Evolutionary conservation across 1,140 invertebrate genomes (phyloP).

Genomic region (Meloidogyne floridensis): DNA sequence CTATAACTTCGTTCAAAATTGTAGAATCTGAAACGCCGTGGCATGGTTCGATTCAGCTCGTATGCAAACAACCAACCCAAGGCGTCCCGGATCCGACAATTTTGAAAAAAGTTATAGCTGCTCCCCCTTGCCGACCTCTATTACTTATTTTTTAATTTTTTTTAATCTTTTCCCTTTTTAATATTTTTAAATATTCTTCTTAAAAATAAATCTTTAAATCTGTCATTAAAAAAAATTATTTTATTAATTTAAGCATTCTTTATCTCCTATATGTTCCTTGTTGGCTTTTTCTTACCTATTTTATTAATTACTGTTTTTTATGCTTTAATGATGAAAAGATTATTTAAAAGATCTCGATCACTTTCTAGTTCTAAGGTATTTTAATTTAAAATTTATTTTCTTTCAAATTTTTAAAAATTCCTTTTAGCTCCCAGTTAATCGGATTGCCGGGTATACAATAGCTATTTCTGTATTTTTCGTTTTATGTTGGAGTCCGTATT

Average conservation of each 20-base stretch:
- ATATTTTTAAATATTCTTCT: no score
- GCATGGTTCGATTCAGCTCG: no score
- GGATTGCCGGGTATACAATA: constrained; percentile 63
- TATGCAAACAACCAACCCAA: no score
- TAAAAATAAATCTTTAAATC: no score
- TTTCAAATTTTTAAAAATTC: neutral
- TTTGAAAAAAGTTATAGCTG: no score
- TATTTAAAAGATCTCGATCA: constrained; percentile 48
- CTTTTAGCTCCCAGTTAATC: constrained; percentile 53
- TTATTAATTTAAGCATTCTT: constrained; percentile 42
- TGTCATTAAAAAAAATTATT: neutral
- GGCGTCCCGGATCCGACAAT: no score
- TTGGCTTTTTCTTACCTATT: constrained; percentile 59
- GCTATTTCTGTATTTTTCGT: constrained; percentile 63
- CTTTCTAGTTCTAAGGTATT: constrained; percentile 43
- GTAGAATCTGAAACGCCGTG: no score
- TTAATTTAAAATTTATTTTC: constrained; percentile 16
- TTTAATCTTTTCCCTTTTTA: no score
- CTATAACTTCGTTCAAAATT: no score
- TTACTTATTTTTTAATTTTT: no score
- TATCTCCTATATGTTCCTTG: constrained; percentile 55
- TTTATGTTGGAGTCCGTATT: constrained; percentile 59
- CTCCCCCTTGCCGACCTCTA: no score
- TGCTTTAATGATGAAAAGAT: constrained; percentile 53
- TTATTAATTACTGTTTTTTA: constrained; percentile 62